Base-by-base conservation (phyloP, 2,113 vertebrate genomes). In the Corvus hawaiiensis region DNA sequence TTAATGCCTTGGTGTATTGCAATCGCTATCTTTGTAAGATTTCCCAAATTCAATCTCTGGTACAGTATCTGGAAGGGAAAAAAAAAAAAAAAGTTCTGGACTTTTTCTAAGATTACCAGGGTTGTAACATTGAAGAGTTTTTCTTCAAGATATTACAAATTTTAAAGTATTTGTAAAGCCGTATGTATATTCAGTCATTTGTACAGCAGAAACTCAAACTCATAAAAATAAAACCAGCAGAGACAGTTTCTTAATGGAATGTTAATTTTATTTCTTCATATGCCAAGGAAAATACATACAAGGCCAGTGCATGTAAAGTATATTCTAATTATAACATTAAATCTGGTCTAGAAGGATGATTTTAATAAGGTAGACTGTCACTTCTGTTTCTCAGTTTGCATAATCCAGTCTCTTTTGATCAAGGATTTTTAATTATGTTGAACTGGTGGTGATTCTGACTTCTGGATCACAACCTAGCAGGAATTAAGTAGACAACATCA, bases 271-370 rank as follows among this genome's bases (percentile, higher is more conserved):
- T 95, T 95, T 93, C 74, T 91, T 95, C 69, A 83, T 43, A 87
- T 81, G 43, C 49, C 55, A 85, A 79, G 82, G 76, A 91, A 94
- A 96, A 95, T 46, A 88, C 74, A 93, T 67, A 89, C 91, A 97
- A 92, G 84, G 90, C 90, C 92, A 95, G 44, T 64, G 55, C 82
- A 91, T 80, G 84, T 88, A 89, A 93, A 95, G n/a, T 58, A 92
- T 95, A 91, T 94, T 93, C 78, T 93, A 95, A 94, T 96, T 96
- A 94, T 61, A 93, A 80, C 66, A 90, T 96, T 91, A 95, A 96
- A 94, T 66, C 96, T 88, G 46, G 84, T 93, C 84, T 92, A 87
- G 93, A 87, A 94, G 48, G 37, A 92, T 94, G 24, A 80, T 77
- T 95, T 91, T 97, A 81, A 96, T 87, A 95, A 76, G 54, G 63